Conservation (phyloP, 2,888 invertebrate genomes). For the Aromia moschata region DNA sequence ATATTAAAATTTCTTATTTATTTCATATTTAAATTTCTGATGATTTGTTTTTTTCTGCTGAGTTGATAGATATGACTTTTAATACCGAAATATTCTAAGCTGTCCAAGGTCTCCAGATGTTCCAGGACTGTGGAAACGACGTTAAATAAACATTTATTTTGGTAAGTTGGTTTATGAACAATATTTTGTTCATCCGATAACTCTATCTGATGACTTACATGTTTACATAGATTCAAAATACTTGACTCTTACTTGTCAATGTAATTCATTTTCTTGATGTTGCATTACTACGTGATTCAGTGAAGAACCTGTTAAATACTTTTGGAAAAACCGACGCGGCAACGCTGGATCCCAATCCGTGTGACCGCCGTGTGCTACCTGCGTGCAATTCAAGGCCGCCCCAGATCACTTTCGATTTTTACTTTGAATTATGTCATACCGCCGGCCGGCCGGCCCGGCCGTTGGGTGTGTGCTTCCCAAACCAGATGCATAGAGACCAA, state of each 20-base stretch:
- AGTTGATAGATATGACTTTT: too few relatives aligned
- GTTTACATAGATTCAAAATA: background rate
- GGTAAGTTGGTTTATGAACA: too few relatives aligned
- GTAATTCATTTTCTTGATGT: background rate
- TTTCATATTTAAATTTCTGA: too few relatives aligned
- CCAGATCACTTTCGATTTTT: slow-evolving; percentile 50
- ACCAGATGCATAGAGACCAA: slow-evolving; percentile 13
- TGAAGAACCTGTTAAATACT: background rate
- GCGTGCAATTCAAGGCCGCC: slow-evolving; percentile 48
- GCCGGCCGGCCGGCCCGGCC: too few relatives aligned
- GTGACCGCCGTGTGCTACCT: slow-evolving; percentile 43
- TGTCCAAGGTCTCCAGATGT: too few relatives aligned
- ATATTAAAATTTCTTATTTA: too few relatives aligned
- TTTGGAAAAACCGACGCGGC: slow-evolving; percentile 3
- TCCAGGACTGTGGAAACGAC: too few relatives aligned
- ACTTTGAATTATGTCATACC: slow-evolving; percentile 45
- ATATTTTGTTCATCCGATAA: too few relatives aligned
- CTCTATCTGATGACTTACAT: background rate
- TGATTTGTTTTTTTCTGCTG: too few relatives aligned
- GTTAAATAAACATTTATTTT: too few relatives aligned
- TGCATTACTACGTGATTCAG: background rate
- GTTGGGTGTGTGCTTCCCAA: slow-evolving; percentile 23
- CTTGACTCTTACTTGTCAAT: background rate
- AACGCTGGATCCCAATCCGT: slow-evolving; percentile 43
- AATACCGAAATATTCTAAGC: too few relatives aligned